Evolutionary conservation across 2,113 vertebrate species (phyloP).

Genomic region (Lichenostomus cassidix): DNA sequence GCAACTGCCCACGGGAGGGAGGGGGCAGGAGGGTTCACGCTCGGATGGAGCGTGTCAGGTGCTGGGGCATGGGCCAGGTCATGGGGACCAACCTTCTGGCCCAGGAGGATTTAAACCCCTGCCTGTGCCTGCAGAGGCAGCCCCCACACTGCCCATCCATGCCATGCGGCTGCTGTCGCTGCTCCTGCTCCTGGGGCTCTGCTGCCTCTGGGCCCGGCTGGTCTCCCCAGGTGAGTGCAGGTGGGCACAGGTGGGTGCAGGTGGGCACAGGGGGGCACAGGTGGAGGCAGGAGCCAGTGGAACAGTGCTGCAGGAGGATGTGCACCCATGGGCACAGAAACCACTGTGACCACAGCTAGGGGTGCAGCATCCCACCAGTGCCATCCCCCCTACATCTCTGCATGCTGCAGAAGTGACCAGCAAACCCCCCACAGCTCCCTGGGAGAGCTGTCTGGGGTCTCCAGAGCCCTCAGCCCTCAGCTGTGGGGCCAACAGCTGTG

Average conservation of each 20-base stretch:
- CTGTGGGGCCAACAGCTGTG: rapidly evolving
- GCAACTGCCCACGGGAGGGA: background rate
- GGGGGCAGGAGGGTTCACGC: background rate
- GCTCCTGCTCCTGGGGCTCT: constrained; percentile 47
- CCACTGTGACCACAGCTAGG: rapidly evolving
- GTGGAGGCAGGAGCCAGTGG: background rate
- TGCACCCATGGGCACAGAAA: rapidly evolving
- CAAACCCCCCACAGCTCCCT: background rate
- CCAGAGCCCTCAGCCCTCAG: background rate
- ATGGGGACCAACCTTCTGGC: background rate
- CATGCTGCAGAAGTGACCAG: background rate
- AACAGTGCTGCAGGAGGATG: rapidly evolving
- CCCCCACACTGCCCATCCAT: rapidly evolving
- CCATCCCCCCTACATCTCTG: rapidly evolving
- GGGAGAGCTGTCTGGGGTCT: background rate
- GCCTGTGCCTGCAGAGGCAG: background rate
- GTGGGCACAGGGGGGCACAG: background rate
- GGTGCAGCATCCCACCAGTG: background rate
- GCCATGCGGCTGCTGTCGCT: background rate
- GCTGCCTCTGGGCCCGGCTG: constrained; percentile 39
- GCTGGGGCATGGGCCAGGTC: background rate
- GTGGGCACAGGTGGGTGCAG: background rate
- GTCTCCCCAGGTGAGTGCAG: background rate
- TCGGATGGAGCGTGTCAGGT: background rate
- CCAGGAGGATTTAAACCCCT: background rate